phyloP scores from a whole-genome alignment of 2,888 invertebrate genomes.

The Abscondita cerata region DNA sequence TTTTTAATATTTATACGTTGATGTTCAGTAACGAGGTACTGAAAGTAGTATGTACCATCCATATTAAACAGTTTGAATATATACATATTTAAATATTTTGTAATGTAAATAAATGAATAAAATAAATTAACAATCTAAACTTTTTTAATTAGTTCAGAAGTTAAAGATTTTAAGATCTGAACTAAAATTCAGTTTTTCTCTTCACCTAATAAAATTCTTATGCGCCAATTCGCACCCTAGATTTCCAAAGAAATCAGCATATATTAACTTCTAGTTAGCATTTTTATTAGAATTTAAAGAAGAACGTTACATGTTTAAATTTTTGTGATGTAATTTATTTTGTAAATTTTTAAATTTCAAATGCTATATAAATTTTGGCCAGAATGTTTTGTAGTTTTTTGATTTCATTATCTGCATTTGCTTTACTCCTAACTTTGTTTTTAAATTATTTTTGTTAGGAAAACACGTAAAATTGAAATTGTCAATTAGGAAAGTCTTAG shows the following conservation, averaged over 20 bases:
- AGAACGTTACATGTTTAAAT: slow-evolving; percentile 21
- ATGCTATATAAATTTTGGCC: not conserved
- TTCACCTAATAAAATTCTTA: not conserved
- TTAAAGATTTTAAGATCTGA: too few relatives aligned
- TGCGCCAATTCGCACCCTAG: slow-evolving; percentile 13
- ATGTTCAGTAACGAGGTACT: too few relatives aligned
- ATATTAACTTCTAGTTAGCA: slow-evolving; percentile 32
- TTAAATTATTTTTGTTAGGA: not conserved
- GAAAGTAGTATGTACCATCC: too few relatives aligned
- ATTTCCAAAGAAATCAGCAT: slow-evolving; percentile 30
- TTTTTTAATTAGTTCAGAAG: not conserved
- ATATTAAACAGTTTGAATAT: too few relatives aligned
- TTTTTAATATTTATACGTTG: too few relatives aligned
- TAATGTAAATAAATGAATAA: too few relatives aligned
- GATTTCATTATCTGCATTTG: too few relatives aligned
- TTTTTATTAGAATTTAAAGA: slow-evolving; percentile 37
- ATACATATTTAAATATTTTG: too few relatives aligned
- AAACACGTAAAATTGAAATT: too few relatives aligned
- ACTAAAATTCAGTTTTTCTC: not conserved
- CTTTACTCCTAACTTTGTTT: not conserved
- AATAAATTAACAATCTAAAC: too few relatives aligned
- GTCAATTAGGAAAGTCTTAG: too few relatives aligned
- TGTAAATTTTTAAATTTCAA: slow-evolving; percentile 19
- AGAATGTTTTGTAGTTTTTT: not conserved
- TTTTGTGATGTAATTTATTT: slow-evolving; percentile 8